Percentiles rank a stretch among this genome's conserved stretches.
Evolutionary conservation across 1,140 invertebrate genomes (phyloP).

Genomic region (Hydropsyche tenuis): DNA sequence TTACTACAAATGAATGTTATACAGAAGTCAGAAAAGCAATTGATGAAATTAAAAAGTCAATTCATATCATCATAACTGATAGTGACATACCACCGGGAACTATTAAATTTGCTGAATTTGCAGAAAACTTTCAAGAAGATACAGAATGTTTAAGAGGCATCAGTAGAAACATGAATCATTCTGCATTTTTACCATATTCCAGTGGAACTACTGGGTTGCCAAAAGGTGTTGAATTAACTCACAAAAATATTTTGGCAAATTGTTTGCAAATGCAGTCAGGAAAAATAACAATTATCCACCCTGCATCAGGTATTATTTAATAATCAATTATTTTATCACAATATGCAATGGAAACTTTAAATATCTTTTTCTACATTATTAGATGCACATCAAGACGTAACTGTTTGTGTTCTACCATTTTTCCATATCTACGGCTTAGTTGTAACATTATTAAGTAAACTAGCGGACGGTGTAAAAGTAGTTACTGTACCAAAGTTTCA

Average conservation of each 20-base stretch:
- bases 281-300: conserved; percentile 52
- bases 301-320: conserved; percentile 52
- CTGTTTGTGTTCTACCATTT: conserved; percentile 76
- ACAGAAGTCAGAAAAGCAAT: conserved; percentile 58
- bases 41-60: conserved; percentile 55
- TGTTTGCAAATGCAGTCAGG: conserved; percentile 59
- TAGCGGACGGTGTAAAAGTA: conserved; percentile 70
- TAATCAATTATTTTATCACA: neutral
- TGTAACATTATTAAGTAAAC: conserved; percentile 62
- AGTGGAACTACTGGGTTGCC: conserved; percentile 90
- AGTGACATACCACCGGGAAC: conserved; percentile 58
- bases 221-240: conserved; percentile 85
- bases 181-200: conserved; percentile 70
- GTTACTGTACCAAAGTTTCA: conserved; percentile 79
- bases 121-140: conserved; percentile 58
- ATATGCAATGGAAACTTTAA: too few relatives aligned
- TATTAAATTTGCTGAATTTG: conserved; percentile 66
- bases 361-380: conserved; percentile 44
- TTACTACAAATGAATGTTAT: conserved; percentile 67
- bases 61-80: conserved; percentile 66
- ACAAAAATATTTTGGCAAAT: conserved; percentile 69
- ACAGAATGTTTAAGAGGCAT: conserved; percentile 58
- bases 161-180: conserved; percentile 58
- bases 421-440: conserved; percentile 86
- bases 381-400: conserved; percentile 64